Evolutionary conservation across 1,140 invertebrate species (phyloP).

Genomic region (Apolygus lucorum): DNA sequence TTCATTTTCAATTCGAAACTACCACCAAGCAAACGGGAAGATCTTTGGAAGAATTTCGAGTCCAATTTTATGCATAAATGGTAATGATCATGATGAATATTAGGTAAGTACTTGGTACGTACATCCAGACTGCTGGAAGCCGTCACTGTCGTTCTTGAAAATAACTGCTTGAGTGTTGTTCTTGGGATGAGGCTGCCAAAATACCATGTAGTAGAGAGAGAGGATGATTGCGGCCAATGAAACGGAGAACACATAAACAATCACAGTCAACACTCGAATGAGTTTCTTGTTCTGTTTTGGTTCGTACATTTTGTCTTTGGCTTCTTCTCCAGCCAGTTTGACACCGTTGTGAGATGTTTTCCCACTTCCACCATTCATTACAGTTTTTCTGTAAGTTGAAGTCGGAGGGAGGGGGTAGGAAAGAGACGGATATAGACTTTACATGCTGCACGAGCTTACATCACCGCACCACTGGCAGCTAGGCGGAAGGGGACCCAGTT

Average conservation of each 20-base stretch:
- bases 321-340: slow-evolving; percentile 45
- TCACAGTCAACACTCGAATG: slow-evolving; percentile 84
- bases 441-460: not conserved
- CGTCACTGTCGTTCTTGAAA: slow-evolving; percentile 17
- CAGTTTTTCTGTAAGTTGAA: not conserved
- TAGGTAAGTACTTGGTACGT: not conserved
- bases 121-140: not conserved
- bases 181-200: slow-evolving; percentile 72
- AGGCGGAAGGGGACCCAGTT: not conserved
- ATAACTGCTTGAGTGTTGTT: not conserved
- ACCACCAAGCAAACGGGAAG: too few species aligned
- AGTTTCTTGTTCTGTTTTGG: slow-evolving; percentile 69
- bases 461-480: not conserved
- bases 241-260: slow-evolving; percentile 91
- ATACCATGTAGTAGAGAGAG: slow-evolving; percentile 89
- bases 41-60: too few species aligned
- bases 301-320: slow-evolving; percentile 66
- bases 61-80: too few species aligned
- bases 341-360: slow-evolving; percentile 26
- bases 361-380: slow-evolving; percentile 21
- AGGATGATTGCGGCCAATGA: slow-evolving; percentile 90
- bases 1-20: too few species aligned
- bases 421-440: not conserved
- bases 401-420: not conserved
- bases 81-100: too few species aligned